Percentiles rank a stretch among this genome's conserved stretches.
These are phyloP conservation scores for Aphis gossypii DNA, from an alignment of 1,140 invertebrate genomes.

Conservation along the genomic window DNA sequence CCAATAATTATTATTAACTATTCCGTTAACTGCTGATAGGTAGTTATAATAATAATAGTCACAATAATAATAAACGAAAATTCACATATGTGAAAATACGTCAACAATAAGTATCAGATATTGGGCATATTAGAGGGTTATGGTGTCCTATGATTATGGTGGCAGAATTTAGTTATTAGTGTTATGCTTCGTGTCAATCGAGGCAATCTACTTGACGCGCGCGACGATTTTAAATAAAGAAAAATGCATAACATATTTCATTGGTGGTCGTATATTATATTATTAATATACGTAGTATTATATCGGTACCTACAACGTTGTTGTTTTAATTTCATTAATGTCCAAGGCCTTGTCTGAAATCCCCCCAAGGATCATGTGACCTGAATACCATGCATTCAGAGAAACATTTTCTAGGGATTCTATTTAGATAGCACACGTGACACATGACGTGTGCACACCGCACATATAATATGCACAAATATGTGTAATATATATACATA, in stretches of 20 bases:
- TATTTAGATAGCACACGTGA: background rate
- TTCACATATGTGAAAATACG: background rate
- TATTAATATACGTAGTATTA: background rate
- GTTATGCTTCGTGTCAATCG: background rate
- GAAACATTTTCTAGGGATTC: conserved; percentile 44
- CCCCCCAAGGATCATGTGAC: conserved; percentile 43
- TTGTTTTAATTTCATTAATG: conserved; percentile 47
- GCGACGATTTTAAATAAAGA: conserved; percentile 16
- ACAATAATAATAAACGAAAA: background rate
- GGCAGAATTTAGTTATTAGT: background rate
- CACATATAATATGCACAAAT: conserved; percentile 7
- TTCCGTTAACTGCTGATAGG: background rate
- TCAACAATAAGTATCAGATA: background rate
- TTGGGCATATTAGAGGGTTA: background rate
- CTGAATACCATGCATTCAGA: conserved; percentile 18
- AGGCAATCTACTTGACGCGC: conserved; percentile 6
- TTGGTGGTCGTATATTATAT: background rate
- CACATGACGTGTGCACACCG: background rate
- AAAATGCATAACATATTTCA: conserved; percentile 25
- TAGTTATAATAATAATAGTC: background rate
- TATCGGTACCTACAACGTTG: background rate
- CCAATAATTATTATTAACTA: background rate
- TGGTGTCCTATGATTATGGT: background rate
- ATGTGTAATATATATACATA: background rate
- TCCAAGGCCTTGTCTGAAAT: conserved; percentile 42